Percentiles rank a stretch among this genome's conserved stretches.
Evolutionary conservation across 2,797 vertebrate species (phyloP).

Genomic region (Buphagus erythrorhynchus): DNA sequence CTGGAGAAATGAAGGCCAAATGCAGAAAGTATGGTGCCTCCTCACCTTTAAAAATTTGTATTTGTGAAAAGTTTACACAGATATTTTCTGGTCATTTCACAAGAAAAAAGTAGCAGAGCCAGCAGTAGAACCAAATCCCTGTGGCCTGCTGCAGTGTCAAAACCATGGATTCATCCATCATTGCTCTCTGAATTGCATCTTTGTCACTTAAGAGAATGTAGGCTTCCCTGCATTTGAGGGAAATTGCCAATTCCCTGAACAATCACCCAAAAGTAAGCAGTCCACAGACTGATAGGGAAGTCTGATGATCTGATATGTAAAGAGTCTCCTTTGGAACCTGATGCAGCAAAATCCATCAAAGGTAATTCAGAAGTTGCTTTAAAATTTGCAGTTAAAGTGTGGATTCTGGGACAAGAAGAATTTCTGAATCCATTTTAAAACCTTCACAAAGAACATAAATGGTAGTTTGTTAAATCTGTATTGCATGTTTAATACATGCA

Average conservation of each 20-base stretch:
- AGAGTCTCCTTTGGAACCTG: slow-evolving; percentile 47
- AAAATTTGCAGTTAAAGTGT: slow-evolving; percentile 57
- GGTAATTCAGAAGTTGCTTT: slow-evolving; percentile 54
- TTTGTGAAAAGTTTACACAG: background rate
- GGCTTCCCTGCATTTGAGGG: background rate
- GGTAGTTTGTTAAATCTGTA: slow-evolving; percentile 51
- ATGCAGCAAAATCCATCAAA: slow-evolving; percentile 60
- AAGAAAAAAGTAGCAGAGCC: background rate
- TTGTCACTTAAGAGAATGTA: background rate
- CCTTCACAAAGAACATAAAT: slow-evolving; percentile 38
- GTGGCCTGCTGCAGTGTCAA: background rate
- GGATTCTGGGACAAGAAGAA: background rate
- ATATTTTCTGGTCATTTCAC: background rate
- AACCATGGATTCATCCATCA: background rate
- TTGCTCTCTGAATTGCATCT: background rate
- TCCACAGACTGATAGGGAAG: slow-evolving; percentile 12
- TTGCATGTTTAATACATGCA: slow-evolving; percentile 63
- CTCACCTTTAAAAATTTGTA: background rate
- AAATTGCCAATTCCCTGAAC: background rate
- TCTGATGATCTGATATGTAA: background rate
- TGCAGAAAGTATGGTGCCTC: background rate
- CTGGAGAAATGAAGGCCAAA: background rate
- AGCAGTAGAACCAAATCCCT: background rate
- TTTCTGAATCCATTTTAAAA: slow-evolving; percentile 64
- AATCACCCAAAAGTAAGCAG: slow-evolving; percentile 10